These are phyloP conservation scores for Lanistes nyassanus DNA, from an alignment of 1,140 invertebrate species.

Conservation along the genomic window DNA sequence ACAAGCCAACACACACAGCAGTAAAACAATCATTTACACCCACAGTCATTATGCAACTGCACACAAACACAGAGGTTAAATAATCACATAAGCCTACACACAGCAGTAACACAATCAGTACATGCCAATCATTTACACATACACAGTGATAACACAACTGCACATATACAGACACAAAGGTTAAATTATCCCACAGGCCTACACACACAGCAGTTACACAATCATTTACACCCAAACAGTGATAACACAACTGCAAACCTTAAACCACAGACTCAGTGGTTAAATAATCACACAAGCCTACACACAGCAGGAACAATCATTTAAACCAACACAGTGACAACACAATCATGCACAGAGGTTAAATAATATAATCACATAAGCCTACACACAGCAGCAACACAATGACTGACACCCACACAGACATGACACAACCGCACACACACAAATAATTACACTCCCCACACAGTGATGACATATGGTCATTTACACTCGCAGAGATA, in stretches of 20 bases:
- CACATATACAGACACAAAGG: background rate
- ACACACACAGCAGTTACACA: background rate
- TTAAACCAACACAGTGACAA: too few species aligned
- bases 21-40: too few species aligned
- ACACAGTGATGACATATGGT: background rate
- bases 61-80: too few species aligned
- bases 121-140: background rate
- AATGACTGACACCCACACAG: background rate
- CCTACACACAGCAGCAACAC: slow-evolving; percentile 8
- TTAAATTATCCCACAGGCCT: too few species aligned
- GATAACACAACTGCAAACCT: too few species aligned
- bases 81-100: too few species aligned
- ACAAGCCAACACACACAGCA: too few species aligned
- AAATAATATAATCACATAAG: too few species aligned
- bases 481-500: background rate
- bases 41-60: background rate
- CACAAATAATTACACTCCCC: background rate
- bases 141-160: background rate
- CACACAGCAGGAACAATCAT: too few species aligned
- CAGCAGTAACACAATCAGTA: background rate
- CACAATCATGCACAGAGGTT: background rate
- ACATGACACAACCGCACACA: slow-evolving; percentile 1
- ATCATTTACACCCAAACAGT: background rate
- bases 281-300: too few species aligned
- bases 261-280: too few species aligned